These are phyloP conservation scores for Prunella himalayana DNA, from an alignment of 2,113 vertebrate genomes.

Conservation along the genomic window DNA sequence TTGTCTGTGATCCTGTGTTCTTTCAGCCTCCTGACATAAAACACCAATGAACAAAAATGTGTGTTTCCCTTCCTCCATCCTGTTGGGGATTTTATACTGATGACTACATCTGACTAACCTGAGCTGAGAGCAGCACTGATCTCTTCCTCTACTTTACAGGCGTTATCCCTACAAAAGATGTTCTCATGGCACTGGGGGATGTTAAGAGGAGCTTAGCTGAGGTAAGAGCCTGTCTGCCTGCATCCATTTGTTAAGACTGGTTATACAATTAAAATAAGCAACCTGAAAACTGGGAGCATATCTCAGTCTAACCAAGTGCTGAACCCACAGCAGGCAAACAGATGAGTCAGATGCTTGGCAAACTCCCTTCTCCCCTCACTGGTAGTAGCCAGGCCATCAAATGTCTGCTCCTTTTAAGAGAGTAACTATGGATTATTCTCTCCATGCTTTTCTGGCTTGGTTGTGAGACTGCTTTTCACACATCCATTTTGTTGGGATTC, in stretches of 20 bases:
- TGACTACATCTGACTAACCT: neutral
- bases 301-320: neutral
- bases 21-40: neutral
- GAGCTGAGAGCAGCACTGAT: slow-evolving; percentile 2
- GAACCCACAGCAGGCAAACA: slow-evolving; percentile 1
- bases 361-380: neutral
- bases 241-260: neutral
- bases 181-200: slow-evolving; percentile 86
- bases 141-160: slow-evolving; percentile 68
- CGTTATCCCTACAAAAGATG: slow-evolving; percentile 86
- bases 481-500: neutral
- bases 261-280: slow-evolving; percentile 23
- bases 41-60: neutral
- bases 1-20: neutral
- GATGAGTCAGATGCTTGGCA: neutral
- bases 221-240: slow-evolving; percentile 72
- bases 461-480: neutral
- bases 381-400: slow-evolving; percentile 14
- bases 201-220: slow-evolving; percentile 83
- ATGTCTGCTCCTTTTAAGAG: neutral
- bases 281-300: neutral
- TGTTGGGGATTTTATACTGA: neutral
- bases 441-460: neutral
- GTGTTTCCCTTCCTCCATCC: neutral
- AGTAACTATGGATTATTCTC: neutral